Percentiles rank a stretch among this genome's conserved stretches.
These are phyloP conservation scores for Perodicticus potto DNA, from an alignment of 2,797 vertebrate species.

Conservation along the genomic window DNA sequence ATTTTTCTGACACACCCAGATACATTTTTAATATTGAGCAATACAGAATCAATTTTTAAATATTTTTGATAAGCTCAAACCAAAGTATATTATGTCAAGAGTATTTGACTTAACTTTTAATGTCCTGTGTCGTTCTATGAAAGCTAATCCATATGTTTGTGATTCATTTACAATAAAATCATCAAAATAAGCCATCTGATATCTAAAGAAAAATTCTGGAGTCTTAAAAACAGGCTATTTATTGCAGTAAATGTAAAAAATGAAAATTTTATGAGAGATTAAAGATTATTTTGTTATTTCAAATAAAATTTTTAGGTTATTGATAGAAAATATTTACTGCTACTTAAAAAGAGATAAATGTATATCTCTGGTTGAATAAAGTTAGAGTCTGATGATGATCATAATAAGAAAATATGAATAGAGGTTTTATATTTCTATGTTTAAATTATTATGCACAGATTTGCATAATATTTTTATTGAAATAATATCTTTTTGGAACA, in stretches of 20 bases:
- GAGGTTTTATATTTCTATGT: background rate
- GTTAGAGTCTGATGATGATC: background rate
- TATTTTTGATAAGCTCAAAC: conserved; percentile 58
- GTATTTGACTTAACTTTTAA: conserved; percentile 71
- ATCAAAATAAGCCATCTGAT: conserved; percentile 68
- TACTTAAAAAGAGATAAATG: background rate
- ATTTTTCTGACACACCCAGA: background rate
- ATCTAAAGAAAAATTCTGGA: conserved; percentile 31
- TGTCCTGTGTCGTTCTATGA: conserved; percentile 55
- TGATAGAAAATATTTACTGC: conserved; percentile 32
- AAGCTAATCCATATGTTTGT: conserved; percentile 69
- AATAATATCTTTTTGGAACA: background rate
- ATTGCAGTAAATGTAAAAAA: background rate
- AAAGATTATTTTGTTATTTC: background rate
- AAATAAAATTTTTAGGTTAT: background rate
- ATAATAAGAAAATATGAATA: background rate
- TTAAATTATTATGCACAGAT: background rate
- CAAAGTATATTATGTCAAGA: conserved; percentile 56
- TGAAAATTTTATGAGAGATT: conserved; percentile 3
- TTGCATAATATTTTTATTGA: background rate
- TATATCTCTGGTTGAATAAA: background rate
- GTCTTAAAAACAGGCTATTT: conserved; percentile 26
- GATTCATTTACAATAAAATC: conserved; percentile 53
- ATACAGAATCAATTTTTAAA: conserved; percentile 44
- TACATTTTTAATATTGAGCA: conserved; percentile 46